Conservation (phyloP, 2,797 vertebrate genomes). For the Macroramphosus scolopax region DNA sequence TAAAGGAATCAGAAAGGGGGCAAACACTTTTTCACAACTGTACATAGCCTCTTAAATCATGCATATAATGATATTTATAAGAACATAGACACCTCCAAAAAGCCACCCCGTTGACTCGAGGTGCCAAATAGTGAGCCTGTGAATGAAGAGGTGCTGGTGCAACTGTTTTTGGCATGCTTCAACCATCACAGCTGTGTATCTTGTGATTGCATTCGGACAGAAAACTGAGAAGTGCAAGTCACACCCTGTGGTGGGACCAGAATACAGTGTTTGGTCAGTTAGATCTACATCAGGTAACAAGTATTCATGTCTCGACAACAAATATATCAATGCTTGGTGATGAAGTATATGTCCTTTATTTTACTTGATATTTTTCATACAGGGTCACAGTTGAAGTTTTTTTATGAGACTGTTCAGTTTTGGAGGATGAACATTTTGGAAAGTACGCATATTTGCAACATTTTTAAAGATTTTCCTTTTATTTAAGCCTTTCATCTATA, state of each 20-base stretch:
- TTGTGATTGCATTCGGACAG: conserved; percentile 39
- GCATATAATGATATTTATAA: conserved; percentile 31
- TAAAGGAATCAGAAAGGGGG: no score
- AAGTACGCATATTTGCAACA: no score
- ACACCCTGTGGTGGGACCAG: conserved; percentile 44
- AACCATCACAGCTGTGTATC: conserved; percentile 47
- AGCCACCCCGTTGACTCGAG: conserved; percentile 12
- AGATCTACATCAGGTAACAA: conserved; percentile 16
- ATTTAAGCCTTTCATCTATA: no score
- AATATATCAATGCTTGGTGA: conserved; percentile 8
- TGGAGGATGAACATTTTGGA: no score
- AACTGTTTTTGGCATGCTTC: conserved; percentile 28
- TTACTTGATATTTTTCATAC: no score
- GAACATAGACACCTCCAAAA: conserved; percentile 43
- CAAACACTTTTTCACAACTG: no score
- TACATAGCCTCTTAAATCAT: no score
- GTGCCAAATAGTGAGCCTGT: conserved; percentile 11
- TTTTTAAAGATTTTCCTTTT: no score
- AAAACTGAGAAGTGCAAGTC: conserved; percentile 58
- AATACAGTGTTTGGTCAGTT: conserved; percentile 17
- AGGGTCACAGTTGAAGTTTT: no score
- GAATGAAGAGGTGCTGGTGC: conserved; percentile 42
- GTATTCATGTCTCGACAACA: conserved; percentile 21
- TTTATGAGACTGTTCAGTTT: no score
- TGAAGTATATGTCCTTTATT: no score